Evolutionary conservation across 2,888 invertebrate species (phyloP).

Genomic region (Phytoseiulus persimilis): DNA sequence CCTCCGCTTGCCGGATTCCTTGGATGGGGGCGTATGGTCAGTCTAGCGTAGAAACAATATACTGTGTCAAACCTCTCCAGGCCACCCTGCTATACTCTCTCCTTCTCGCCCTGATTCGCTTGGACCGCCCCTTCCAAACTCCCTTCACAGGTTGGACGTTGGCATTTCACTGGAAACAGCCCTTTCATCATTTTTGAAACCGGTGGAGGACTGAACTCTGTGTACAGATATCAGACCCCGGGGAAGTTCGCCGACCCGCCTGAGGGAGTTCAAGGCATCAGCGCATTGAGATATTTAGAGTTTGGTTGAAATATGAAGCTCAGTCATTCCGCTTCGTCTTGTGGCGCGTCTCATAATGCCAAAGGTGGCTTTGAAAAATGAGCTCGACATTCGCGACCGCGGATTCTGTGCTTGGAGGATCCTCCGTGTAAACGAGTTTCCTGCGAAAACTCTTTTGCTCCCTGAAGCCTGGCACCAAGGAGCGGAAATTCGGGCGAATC

Average conservation of each 20-base stretch:
- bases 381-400: neutral
- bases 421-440: too few relatives aligned
- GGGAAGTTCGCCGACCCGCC: neutral
- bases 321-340: neutral
- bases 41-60: too few relatives aligned
- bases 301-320: neutral
- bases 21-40: too few relatives aligned
- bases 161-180: neutral
- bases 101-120: too few relatives aligned
- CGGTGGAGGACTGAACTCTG: neutral
- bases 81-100: too few relatives aligned
- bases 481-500: too few relatives aligned
- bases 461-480: too few relatives aligned
- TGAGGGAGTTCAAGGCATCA: neutral
- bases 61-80: too few relatives aligned
- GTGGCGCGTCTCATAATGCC: neutral
- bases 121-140: too few relatives aligned
- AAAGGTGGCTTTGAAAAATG: neutral
- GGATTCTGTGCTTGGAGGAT: too few relatives aligned
- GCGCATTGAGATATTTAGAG: neutral
- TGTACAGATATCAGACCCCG: neutral
- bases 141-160: neutral
- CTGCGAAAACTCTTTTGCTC: too few relatives aligned
- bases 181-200: neutral
- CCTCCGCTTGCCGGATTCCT: too few relatives aligned